Evolutionary conservation across 1,140 invertebrate species (phyloP).

Genomic region (Hyphantria cunea): DNA sequence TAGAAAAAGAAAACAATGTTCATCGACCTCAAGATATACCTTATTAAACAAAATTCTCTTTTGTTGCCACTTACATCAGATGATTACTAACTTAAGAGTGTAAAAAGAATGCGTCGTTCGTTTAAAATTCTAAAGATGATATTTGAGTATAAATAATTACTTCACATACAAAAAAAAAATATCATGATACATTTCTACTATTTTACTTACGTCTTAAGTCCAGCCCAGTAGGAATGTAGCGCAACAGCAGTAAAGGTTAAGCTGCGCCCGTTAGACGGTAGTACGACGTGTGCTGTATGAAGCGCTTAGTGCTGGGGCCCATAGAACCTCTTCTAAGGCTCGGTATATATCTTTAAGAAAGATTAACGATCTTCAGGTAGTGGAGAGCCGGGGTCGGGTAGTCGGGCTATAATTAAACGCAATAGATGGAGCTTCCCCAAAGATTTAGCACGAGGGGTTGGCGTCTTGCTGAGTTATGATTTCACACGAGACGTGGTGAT

Average conservation of each 20-base stretch:
- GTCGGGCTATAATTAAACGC: slow-evolving; percentile 77
- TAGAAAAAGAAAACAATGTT: too few species aligned
- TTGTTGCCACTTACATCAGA: too few species aligned
- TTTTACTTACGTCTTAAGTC: not conserved
- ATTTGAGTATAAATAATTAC: too few species aligned
- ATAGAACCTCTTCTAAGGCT: slow-evolving; percentile 54
- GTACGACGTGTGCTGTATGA: slow-evolving; percentile 45
- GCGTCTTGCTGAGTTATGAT: slow-evolving; percentile 77
- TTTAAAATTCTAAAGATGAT: too few species aligned
- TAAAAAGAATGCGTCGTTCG: too few species aligned
- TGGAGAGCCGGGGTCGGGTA: slow-evolving; percentile 62
- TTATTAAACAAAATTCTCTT: too few species aligned
- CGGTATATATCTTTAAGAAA: slow-evolving; percentile 79
- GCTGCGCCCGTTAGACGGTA: slow-evolving; percentile 34
- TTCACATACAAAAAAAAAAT: too few species aligned
- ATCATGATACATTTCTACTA: too few species aligned
- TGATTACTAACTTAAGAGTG: too few species aligned
- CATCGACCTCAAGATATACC: too few species aligned
- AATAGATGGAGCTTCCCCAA: slow-evolving; percentile 71
- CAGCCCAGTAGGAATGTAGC: slow-evolving; percentile 37
- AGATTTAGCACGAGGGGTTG: slow-evolving; percentile 66
- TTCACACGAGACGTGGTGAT: slow-evolving; percentile 68
- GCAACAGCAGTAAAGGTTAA: slow-evolving; percentile 50
- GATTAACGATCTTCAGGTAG: slow-evolving; percentile 78
- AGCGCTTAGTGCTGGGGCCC: slow-evolving; percentile 62